Percentiles rank a stretch among this genome's conserved stretches.
phyloP scores from a whole-genome alignment of 2,888 invertebrate genomes.

The Tineola bisselliella region DNA sequence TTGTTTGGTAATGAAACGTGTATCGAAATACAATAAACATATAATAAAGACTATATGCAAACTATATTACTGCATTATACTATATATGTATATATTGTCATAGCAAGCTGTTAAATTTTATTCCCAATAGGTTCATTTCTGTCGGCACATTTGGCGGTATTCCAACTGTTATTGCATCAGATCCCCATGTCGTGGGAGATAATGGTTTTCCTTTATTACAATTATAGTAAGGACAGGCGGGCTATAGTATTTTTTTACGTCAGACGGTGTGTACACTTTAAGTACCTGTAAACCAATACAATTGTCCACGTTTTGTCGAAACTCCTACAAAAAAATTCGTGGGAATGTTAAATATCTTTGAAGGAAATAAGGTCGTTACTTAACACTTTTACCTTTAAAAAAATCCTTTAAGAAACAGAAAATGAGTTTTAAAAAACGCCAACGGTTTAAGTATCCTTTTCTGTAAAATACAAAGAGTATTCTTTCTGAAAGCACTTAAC shows the following conservation, averaged over 20 bases:
- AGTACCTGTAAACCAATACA: too few relatives aligned
- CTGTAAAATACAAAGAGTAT: neutral
- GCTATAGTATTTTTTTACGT: too few relatives aligned
- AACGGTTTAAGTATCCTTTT: neutral
- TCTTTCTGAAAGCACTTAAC: neutral
- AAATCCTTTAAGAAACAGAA: neutral
- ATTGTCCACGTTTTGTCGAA: too few relatives aligned
- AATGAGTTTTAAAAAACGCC: neutral
- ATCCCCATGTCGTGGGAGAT: neutral
- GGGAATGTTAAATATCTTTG: neutral
- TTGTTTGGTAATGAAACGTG: too few relatives aligned
- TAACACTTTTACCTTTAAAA: neutral
- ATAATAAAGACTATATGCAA: too few relatives aligned
- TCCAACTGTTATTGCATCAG: conserved; percentile 55
- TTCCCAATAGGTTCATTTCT: conserved; percentile 10
- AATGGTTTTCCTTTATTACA: neutral
- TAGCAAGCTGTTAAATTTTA: conserved; percentile 10
- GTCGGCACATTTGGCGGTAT: conserved; percentile 39
- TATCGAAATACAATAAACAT: too few relatives aligned
- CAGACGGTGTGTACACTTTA: too few relatives aligned
- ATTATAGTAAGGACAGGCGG: too few relatives aligned
- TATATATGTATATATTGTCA: neutral
- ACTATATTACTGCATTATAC: neutral
- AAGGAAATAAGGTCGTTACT: neutral
- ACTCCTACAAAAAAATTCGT: too few relatives aligned